Base-by-base conservation (phyloP, 2,888 invertebrate species). In the Amiota minor region DNA sequence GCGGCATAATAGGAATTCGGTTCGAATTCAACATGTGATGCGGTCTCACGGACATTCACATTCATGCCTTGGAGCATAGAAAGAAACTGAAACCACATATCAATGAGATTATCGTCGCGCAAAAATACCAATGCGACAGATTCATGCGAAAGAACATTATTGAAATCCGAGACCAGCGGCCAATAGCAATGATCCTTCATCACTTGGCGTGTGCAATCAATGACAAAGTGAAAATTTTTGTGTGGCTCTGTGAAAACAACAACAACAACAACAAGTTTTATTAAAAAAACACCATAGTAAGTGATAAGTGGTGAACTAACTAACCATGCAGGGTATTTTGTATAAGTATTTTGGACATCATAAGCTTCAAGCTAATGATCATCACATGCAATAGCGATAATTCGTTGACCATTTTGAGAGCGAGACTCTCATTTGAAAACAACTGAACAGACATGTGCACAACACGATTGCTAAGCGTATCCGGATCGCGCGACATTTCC, bases 181-280 rank as follows among this genome's bases (percentile, higher is more conserved):
- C 98, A 99, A 89, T 98, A 98, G 90, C 98, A 98, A 89, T 99
- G 98, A 87, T 98, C 97, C 90, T 97, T 97, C 97, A 99, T 98
- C 23, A 98, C 96, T 75, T 95, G 92, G 78, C 94, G 92, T 14
- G 94, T 95, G 88, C 98, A 98, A 89, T 98, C 97, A 68, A 98
- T 98, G 23, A 98, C 97, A 85, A 93, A 94, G 89, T 98, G 98
- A 84, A 94, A 94, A 89, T 97, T 97, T 85, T 93, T 93, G 23
- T 92, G 92, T 2, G 93, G 92, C 90, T 95, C 94, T 94, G 23
- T 35, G 71, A 3, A 75, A 80, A 75, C 74, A 55, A 45, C 71
- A 46, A 56, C 59, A 1, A n/a, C n/a, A n/a, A n/a, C n/a, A n/a
- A n/a, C n/a, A 9, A n/a, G 16, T 1, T 8, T 69, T 69, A 59